These are phyloP conservation scores for Ceratina calcarata DNA, from an alignment of 1,140 invertebrate genomes.

Conservation along the genomic window DNA sequence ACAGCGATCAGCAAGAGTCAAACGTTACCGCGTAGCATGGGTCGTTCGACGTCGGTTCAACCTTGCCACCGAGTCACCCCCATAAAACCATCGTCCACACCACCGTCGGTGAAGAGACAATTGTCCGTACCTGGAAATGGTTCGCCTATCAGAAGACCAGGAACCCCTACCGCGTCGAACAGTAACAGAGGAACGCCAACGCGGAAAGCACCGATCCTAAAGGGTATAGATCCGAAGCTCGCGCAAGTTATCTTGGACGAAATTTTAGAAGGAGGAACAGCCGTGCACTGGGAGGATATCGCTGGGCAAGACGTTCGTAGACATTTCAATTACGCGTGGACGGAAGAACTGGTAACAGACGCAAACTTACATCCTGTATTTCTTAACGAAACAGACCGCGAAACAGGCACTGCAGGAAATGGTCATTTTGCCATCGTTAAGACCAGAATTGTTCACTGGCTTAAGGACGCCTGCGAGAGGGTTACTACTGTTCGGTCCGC, in stretches of 20 bases:
- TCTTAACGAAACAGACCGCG: constrained; percentile 82
- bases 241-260: constrained; percentile 86
- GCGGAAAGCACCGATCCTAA: constrained; percentile 81
- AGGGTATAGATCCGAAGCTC: constrained; percentile 94
- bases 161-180: constrained; percentile 78
- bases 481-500: constrained; percentile 96
- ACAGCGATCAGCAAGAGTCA: constrained; percentile 88
- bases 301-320: constrained; percentile 88
- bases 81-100: constrained; percentile 87
- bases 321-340: background rate
- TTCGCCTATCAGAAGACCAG: constrained; percentile 84
- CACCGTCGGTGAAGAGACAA: constrained; percentile 90
- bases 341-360: background rate
- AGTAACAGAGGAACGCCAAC: constrained; percentile 75
- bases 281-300: constrained; percentile 96
- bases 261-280: constrained; percentile 88
- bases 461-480: constrained; percentile 93
- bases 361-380: constrained; percentile 1
- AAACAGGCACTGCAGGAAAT: constrained; percentile 99
- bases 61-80: constrained; percentile 81
- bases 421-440: constrained; percentile 96
- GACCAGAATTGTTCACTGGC: constrained; percentile 97
- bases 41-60: constrained; percentile 83
- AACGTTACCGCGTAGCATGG: constrained; percentile 91
- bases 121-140: constrained; percentile 85